Evolutionary conservation across 2,113 vertebrate species (phyloP).

Genomic region (Callithrix jacchus): DNA sequence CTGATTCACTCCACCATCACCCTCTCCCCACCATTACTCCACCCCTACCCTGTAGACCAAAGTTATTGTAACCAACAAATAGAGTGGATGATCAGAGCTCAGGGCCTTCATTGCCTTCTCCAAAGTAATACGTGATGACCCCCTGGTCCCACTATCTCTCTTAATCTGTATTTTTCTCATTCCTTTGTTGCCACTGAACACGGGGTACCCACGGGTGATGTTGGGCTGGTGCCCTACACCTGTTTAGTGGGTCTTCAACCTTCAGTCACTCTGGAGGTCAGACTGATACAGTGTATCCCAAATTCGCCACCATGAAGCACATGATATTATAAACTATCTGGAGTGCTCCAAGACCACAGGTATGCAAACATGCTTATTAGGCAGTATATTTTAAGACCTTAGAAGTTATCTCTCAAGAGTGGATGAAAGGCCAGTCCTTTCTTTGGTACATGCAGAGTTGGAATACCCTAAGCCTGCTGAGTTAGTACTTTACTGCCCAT

Average conservation of each 20-base stretch:
- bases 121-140: too few relatives aligned
- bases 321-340: neutral
- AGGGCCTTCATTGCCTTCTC: too few relatives aligned
- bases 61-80: too few relatives aligned
- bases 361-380: neutral
- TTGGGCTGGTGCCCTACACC: too few relatives aligned
- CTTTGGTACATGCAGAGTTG: neutral
- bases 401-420: neutral
- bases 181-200: too few relatives aligned
- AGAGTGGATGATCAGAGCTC: too few relatives aligned
- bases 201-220: too few relatives aligned
- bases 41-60: too few relatives aligned
- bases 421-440: neutral
- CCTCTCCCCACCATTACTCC: too few relatives aligned
- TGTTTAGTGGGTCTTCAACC: neutral
- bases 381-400: neutral
- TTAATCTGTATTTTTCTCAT: too few relatives aligned
- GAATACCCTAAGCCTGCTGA: neutral
- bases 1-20: too few relatives aligned
- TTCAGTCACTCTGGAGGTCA: neutral
- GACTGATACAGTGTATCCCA: neutral
- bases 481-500: neutral
- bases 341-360: neutral
- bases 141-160: too few relatives aligned
- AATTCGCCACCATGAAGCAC: neutral